Evolutionary conservation across 2,113 vertebrate genomes (phyloP).

Genomic region (Pimephales promelas): DNA sequence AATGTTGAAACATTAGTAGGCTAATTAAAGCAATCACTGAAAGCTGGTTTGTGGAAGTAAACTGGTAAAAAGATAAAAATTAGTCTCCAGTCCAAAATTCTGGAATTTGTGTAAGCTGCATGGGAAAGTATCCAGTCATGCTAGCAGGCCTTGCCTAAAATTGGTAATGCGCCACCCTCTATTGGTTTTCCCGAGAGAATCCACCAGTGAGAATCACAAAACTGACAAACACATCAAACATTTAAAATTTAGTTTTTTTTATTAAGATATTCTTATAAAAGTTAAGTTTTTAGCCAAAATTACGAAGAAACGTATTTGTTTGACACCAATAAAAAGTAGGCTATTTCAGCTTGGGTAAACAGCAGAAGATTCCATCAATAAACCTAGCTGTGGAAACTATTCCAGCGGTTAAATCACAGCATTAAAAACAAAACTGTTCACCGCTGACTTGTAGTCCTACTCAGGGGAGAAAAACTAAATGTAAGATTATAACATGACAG

Average conservation of each 20-base stretch:
- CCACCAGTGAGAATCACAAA: background rate
- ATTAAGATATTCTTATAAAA: background rate
- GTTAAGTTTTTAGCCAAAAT: background rate
- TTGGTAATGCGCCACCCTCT: constrained; percentile 38
- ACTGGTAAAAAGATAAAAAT: background rate
- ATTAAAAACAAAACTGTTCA: too few relatives aligned
- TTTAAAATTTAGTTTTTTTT: background rate
- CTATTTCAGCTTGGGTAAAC: background rate
- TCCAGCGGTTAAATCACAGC: too few relatives aligned
- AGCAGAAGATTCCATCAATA: background rate
- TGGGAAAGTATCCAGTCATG: background rate
- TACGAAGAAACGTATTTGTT: background rate
- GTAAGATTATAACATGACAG: background rate
- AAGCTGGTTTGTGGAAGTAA: background rate
- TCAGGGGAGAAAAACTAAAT: background rate
- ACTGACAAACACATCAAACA: background rate
- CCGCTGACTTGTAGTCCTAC: background rate
- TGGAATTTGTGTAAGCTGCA: background rate
- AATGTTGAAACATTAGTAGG: too few relatives aligned
- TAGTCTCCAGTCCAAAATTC: background rate
- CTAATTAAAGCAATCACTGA: background rate
- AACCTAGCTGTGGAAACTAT: background rate
- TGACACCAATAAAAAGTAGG: background rate
- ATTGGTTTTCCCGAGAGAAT: constrained; percentile 31
- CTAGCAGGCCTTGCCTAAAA: background rate